Base-by-base conservation (phyloP, 1,140 invertebrate species). In the Leucophenga varia region DNA sequence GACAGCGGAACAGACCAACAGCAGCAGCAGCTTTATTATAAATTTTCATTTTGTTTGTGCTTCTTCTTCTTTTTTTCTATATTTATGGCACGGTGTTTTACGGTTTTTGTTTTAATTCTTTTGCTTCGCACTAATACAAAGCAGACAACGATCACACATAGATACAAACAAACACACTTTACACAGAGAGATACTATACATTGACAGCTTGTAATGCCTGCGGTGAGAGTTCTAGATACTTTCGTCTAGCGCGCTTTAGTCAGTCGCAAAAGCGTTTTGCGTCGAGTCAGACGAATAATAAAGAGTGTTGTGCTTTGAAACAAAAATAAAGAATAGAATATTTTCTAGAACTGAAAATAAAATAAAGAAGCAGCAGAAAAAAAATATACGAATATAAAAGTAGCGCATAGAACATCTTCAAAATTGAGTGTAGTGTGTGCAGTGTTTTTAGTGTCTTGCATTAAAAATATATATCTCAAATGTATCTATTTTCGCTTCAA, bases 401-500 rank as follows among this genome's bases (percentile, higher is more conserved):
- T 25, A 10, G 22, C 22, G 10, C 7, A 36, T 12, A 31, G 31
- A 46, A 14, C 31, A 32, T 35, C 32, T 34, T 55, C 43, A 38
- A 49, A 43, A 52, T 35, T 21, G 35, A 31, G 39, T 37, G 57
- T 54, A 43, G 57, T 44, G 57, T 57, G 57, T 48, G 56, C 56
- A 56, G 60, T 59, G n/a, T n/a, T n/a, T n/a, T n/a, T n/a, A n/a
- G n/a, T n/a, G n/a, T n/a, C n/a, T n/a, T n/a, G n/a, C n/a, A n/a
- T n/a, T n/a, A n/a, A n/a, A n/a, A n/a, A n/a, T n/a, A n/a, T n/a
- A n/a, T n/a, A n/a, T n/a, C n/a, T n/a, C 57, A 25, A 59, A 64
- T 50, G 60, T 67, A 67, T 67, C 63, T 67, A 67, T 67, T 67
- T 67, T 67, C 54, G 63, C 63, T 56, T 67, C 63, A 67, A 67